phyloP scores from a whole-genome alignment of 23 tunicate genomes.

The Oikopleura dioica region DNA sequence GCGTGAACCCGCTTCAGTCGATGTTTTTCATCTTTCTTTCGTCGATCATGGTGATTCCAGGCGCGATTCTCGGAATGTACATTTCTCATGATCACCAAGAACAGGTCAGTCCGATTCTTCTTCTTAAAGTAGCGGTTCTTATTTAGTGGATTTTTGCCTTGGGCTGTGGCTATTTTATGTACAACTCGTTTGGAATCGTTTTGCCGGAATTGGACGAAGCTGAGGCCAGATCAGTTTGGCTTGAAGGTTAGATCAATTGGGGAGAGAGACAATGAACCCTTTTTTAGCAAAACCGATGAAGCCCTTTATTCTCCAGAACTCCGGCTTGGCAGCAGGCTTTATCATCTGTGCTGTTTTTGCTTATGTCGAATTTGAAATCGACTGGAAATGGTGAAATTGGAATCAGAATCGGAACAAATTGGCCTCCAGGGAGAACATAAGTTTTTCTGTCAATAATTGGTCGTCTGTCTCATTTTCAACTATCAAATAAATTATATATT shows the following conservation, averaged over 20 bases:
- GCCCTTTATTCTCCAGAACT: background rate
- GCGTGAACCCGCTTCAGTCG: background rate
- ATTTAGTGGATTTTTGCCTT: background rate
- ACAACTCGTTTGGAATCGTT: background rate
- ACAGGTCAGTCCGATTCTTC: background rate
- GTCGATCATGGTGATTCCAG: background rate
- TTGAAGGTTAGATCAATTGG: too few relatives aligned
- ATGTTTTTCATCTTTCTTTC: background rate
- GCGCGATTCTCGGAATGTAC: background rate
- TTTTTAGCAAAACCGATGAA: constrained; percentile 4
- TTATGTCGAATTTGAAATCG: background rate
- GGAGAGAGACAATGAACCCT: too few relatives aligned
- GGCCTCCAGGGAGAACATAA: too few relatives aligned
- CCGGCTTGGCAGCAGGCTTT: background rate
- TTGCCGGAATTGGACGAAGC: constrained; percentile 1
- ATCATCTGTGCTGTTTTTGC: background rate
- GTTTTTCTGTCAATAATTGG: too few relatives aligned
- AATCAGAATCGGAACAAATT: too few relatives aligned
- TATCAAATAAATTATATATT: too few relatives aligned
- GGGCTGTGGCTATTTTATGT: constrained; percentile 6
- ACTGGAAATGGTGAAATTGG: too few relatives aligned
- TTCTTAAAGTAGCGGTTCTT: background rate
- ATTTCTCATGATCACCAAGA: background rate
- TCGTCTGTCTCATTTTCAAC: too few relatives aligned
- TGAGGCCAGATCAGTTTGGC: background rate